Conservation (phyloP, 2,888 invertebrate species). For the Antheraea yamamai region DNA sequence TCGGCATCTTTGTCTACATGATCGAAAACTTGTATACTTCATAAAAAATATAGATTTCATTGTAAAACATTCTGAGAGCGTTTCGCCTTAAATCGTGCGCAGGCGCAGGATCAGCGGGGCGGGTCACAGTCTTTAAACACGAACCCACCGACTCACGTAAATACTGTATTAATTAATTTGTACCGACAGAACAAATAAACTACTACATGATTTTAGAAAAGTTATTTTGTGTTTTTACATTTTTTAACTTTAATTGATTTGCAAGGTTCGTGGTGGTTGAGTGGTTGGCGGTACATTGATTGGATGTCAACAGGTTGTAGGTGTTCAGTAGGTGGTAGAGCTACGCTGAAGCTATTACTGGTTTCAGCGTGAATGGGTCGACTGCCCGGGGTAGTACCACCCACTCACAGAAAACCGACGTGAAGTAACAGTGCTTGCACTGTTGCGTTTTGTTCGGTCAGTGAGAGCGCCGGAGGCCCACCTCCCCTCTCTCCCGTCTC, state of each 20-base stretch:
- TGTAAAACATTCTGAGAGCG: conserved; percentile 20
- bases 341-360: too few species aligned
- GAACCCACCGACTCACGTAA: conserved; percentile 64
- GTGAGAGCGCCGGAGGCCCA: too few species aligned
- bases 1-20: neutral
- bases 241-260: neutral
- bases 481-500: too few species aligned
- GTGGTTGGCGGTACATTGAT: too few species aligned
- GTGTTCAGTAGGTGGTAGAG: too few species aligned
- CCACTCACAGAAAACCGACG: too few species aligned
- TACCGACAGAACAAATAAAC: conserved; percentile 41
- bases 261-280: neutral
- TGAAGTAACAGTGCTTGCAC: too few species aligned
- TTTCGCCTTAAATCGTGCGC: conserved; percentile 46
- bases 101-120: conserved; percentile 35
- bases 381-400: too few species aligned
- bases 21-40: neutral
- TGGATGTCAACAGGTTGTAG: too few species aligned
- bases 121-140: conserved; percentile 53
- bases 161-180: conserved; percentile 74
- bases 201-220: neutral
- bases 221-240: neutral
- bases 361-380: too few species aligned
- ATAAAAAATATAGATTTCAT: conserved; percentile 7
- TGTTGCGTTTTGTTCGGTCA: too few species aligned